Conservation (phyloP, 2,888 invertebrate species). For the Drosophila phalerata region DNA sequence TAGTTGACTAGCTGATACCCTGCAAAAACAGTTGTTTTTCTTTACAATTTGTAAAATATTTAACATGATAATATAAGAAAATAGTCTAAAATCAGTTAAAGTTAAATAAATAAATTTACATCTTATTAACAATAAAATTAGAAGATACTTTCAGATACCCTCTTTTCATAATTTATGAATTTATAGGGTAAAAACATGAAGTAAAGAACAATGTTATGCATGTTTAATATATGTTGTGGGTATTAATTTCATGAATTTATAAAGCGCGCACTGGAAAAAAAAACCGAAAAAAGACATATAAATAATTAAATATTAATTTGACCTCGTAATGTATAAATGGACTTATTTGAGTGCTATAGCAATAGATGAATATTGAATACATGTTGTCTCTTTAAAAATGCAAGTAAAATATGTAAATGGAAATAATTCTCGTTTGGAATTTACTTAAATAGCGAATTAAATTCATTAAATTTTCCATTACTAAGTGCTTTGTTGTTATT, state of each 20-base stretch:
- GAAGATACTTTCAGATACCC: not conserved
- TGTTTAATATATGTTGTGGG: not conserved
- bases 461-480: conserved; percentile 22
- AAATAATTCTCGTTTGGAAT: not conserved
- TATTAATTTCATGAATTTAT: conserved; percentile 14
- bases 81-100: too few species aligned
- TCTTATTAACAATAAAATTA: not conserved
- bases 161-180: not conserved
- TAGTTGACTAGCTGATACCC: conserved; percentile 2
- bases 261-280: not conserved
- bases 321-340: conserved; percentile 18
- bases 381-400: not conserved
- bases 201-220: not conserved
- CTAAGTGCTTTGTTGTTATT: conserved; percentile 37
- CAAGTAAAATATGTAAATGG: not conserved
- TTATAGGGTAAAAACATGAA: not conserved
- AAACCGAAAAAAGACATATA: not conserved
- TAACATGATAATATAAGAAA: too few species aligned
- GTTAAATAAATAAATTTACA: not conserved
- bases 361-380: conserved; percentile 13
- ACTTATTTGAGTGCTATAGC: conserved; percentile 7
- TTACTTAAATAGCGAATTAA: conserved; percentile 18
- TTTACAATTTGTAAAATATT: not conserved
- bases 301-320: conserved; percentile 18
- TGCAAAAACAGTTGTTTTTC: not conserved